phyloP scores from a whole-genome alignment of 2,113 vertebrate species.

The Pontoporia blainvillei region DNA sequence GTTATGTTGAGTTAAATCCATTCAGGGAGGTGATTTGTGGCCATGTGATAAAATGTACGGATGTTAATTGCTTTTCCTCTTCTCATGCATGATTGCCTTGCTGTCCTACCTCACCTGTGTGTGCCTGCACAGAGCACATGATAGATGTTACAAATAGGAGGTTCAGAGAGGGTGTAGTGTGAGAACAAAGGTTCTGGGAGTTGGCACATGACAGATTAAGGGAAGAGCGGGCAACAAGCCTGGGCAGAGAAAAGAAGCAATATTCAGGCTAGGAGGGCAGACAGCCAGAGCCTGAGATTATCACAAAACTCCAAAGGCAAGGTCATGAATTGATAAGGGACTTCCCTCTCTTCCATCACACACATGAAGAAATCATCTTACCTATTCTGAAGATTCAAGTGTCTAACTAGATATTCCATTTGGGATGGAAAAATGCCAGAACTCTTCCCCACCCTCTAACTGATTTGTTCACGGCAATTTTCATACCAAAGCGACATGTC shows the following conservation, averaged over 20 bases:
- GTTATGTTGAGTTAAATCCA: background rate
- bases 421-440: background rate
- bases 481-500: background rate
- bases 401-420: background rate
- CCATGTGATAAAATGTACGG: background rate
- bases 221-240: conserved; percentile 23
- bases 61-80: conserved; percentile 17
- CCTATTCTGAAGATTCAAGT: background rate
- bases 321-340: background rate
- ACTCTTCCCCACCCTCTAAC: background rate
- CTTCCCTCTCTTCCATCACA: background rate
- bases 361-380: background rate
- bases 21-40: background rate
- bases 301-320: background rate
- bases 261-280: background rate
- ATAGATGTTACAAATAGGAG: background rate
- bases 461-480: background rate
- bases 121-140: background rate
- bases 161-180: conserved; percentile 1
- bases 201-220: background rate
- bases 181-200: conserved; percentile 36
- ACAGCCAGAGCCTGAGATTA: background rate
- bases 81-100: background rate
- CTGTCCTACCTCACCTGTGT: background rate
- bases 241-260: conserved; percentile 19